Conservation (phyloP, 2,797 vertebrate genomes). For the Acipenser ruthenus region DNA sequence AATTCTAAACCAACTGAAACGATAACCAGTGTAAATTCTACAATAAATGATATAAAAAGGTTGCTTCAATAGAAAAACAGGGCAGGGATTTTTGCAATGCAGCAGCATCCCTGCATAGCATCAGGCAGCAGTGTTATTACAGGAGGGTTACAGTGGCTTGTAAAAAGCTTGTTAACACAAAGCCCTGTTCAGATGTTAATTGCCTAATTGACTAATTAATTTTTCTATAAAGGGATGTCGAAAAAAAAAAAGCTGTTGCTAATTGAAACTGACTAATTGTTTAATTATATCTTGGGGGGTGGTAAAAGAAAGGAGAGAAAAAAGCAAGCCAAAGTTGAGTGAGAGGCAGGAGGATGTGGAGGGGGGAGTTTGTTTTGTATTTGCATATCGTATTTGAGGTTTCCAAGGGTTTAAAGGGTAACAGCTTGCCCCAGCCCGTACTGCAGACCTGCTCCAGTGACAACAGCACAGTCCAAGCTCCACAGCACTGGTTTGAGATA, state of each 20-base stretch:
- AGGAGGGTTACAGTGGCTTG: slow-evolving; percentile 66
- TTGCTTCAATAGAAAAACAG: slow-evolving; percentile 17
- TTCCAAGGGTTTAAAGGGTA: no score
- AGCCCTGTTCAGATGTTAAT: slow-evolving; percentile 77
- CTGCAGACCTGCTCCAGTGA: no score
- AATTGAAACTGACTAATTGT: slow-evolving; percentile 77
- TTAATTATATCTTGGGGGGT: slow-evolving; percentile 64
- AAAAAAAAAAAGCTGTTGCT: slow-evolving; percentile 45
- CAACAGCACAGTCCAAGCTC: no score
- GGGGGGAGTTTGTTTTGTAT: slow-evolving; percentile 6
- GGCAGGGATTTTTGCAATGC: slow-evolving; percentile 17
- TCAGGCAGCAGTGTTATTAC: slow-evolving; percentile 53
- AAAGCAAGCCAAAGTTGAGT: slow-evolving; percentile 1
- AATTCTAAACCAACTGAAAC: no score
- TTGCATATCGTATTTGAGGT: no score
- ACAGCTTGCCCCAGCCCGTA: no score
- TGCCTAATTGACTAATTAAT: slow-evolving; percentile 79
- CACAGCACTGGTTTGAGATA: no score
- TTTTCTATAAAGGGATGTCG: slow-evolving; percentile 67
- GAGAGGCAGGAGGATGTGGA: slow-evolving; percentile 1
- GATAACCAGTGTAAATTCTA: neutral
- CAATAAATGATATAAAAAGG: slow-evolving; percentile 6
- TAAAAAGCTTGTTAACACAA: slow-evolving; percentile 79
- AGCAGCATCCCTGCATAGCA: slow-evolving; percentile 53
- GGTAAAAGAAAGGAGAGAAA: neutral